Percentiles rank a stretch among this genome's conserved stretches.
phyloP scores from a whole-genome alignment of 1,140 invertebrate genomes.

The Episyrphus balteatus region DNA sequence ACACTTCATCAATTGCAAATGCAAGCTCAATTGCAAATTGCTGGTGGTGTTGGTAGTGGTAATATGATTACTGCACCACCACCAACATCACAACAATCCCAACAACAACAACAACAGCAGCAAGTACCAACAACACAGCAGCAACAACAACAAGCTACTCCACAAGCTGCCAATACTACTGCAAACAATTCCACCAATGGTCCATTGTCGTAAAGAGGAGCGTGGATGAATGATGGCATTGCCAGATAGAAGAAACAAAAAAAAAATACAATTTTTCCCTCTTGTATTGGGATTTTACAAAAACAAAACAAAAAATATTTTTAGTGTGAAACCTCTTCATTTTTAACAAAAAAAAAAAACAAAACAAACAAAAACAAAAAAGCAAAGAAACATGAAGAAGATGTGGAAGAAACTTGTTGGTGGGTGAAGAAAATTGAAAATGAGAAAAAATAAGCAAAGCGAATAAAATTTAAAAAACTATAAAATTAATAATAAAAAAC shows the following conservation, averaged over 20 bases:
- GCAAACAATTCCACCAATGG: slow-evolving; percentile 14
- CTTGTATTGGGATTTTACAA: background rate
- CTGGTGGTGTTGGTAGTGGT: slow-evolving; percentile 12
- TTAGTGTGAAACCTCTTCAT: background rate
- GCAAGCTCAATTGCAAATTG: slow-evolving; percentile 21
- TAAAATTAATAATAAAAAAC: too few relatives aligned
- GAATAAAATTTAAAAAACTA: too few relatives aligned
- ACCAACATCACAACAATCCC: slow-evolving; percentile 15
- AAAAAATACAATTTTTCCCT: background rate
- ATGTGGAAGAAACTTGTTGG: background rate
- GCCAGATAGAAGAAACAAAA: background rate
- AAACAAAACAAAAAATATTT: background rate
- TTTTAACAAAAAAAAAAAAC: background rate
- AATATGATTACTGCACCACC: slow-evolving; percentile 24
- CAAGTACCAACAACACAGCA: background rate
- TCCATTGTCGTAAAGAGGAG: slow-evolving; percentile 29
- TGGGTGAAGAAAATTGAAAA: too few relatives aligned
- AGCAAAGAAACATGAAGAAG: background rate
- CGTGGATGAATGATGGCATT: background rate
- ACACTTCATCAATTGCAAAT: slow-evolving; percentile 65
- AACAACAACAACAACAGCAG: slow-evolving; percentile 12
- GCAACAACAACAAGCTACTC: slow-evolving; percentile 6
- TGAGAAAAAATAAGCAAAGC: too few relatives aligned
- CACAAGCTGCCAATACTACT: background rate
- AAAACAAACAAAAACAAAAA: too few relatives aligned